These are phyloP conservation scores for Pachliopta kotzebuea DNA, from an alignment of 2,888 invertebrate species.

Conservation along the genomic window DNA sequence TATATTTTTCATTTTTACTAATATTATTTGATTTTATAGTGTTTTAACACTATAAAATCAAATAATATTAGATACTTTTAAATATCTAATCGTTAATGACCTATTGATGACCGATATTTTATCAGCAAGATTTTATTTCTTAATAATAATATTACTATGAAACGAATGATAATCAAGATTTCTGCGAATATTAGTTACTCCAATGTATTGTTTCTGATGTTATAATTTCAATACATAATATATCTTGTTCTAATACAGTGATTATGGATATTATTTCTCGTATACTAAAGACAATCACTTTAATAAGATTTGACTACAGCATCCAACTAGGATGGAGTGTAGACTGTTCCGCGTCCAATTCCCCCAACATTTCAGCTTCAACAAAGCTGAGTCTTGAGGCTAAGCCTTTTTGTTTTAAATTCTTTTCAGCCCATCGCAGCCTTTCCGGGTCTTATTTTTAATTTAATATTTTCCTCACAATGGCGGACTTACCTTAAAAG, in stretches of 20 bases:
- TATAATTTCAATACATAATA: neutral
- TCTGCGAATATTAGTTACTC: neutral
- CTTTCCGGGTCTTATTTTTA: slow-evolving; percentile 53
- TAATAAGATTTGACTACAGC: too few species aligned
- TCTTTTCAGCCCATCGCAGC: slow-evolving; percentile 40
- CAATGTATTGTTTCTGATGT: neutral
- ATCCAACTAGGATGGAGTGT: neutral
- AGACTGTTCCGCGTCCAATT: neutral
- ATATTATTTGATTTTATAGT: neutral
- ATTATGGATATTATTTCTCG: too few species aligned
- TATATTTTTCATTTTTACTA: neutral
- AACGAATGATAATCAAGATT: neutral
- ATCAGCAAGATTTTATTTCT: neutral
- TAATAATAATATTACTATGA: neutral
- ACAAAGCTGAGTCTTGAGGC: slow-evolving; percentile 27
- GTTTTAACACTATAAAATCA: too few species aligned
- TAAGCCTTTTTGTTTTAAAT: slow-evolving; percentile 37
- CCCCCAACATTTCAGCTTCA: slow-evolving; percentile 11
- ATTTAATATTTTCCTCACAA: slow-evolving; percentile 57
- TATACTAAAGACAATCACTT: too few species aligned
- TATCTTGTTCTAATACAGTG: too few species aligned
- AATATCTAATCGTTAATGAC: too few species aligned
- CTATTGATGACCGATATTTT: neutral
- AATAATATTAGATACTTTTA: too few species aligned
- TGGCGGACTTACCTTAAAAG: slow-evolving; percentile 55